These are phyloP conservation scores for Sandelia bainsii DNA, from an alignment of 2,797 vertebrate species.

Conservation along the genomic window DNA sequence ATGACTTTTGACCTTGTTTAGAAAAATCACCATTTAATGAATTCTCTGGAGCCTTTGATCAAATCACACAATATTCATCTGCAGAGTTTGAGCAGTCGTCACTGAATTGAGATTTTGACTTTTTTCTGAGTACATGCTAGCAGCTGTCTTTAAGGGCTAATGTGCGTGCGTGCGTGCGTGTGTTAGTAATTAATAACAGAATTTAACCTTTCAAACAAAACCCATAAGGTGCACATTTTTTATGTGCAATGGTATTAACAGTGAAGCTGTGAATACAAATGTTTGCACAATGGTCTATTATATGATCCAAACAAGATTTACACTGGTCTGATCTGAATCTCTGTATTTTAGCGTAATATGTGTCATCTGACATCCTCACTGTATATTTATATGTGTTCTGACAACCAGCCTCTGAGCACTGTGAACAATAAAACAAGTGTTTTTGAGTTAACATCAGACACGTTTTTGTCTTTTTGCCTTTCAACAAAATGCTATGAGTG, in stretches of 20 bases:
- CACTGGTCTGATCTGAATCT: slow-evolving; percentile 19
- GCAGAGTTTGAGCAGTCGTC: neutral
- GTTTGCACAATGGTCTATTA: slow-evolving; percentile 32
- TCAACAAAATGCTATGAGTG: neutral
- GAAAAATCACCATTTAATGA: neutral
- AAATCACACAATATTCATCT: neutral
- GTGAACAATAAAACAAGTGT: slow-evolving; percentile 65
- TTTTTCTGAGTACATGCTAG: neutral
- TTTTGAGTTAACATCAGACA: slow-evolving; percentile 39
- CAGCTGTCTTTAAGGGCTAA: neutral
- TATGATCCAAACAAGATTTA: neutral
- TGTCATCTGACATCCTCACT: slow-evolving; percentile 39
- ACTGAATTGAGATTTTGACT: neutral
- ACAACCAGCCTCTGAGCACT: slow-evolving; percentile 67
- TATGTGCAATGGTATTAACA: neutral
- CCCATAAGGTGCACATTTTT: neutral
- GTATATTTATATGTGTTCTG: slow-evolving; percentile 50
- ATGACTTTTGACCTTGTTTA: neutral
- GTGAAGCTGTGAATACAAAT: slow-evolving; percentile 4
- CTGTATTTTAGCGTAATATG: slow-evolving; percentile 12
- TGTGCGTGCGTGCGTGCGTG: too few species aligned
- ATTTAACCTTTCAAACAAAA: slow-evolving; percentile 9
- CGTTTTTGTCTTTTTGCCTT: neutral
- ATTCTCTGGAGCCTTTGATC: neutral
- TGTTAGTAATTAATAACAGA: neutral